phyloP scores from a whole-genome alignment of 2,113 vertebrate genomes.

The Ictalurus furcatus region DNA sequence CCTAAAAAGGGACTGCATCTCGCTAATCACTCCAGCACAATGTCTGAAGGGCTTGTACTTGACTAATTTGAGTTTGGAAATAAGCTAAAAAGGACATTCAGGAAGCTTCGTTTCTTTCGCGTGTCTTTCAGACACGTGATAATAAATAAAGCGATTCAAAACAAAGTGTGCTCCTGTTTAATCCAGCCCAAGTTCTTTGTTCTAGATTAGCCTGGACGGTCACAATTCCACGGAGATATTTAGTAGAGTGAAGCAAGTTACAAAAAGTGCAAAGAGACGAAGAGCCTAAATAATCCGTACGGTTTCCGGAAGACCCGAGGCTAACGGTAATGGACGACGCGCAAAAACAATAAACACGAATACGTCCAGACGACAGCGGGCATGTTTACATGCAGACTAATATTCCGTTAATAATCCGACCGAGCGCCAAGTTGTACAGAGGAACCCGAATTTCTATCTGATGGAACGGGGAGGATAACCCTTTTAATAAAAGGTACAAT shows the following conservation, averaged over 20 bases:
- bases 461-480: neutral
- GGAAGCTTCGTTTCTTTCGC: neutral
- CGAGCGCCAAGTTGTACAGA: neutral
- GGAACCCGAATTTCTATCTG: neutral
- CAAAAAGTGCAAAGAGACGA: neutral
- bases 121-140: neutral
- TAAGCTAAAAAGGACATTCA: slow-evolving; percentile 2
- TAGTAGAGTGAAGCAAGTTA: neutral
- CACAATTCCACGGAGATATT: neutral
- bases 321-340: neutral
- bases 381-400: neutral
- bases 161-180: neutral
- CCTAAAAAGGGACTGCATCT: slow-evolving; percentile 14
- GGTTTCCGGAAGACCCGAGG: neutral
- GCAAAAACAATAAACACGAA: neutral
- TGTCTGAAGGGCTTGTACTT: neutral
- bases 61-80: neutral
- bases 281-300: neutral
- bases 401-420: neutral
- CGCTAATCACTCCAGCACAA: neutral
- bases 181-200: neutral
- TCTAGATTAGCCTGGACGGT: no score
- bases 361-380: neutral
- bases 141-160: neutral
- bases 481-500: neutral